A percentile compares a stretch with the other conserved stretches of the same genome.
These are phyloP conservation scores for Griposia aprilina DNA, from an alignment of 2,888 invertebrate genomes.

Conservation along the genomic window DNA sequence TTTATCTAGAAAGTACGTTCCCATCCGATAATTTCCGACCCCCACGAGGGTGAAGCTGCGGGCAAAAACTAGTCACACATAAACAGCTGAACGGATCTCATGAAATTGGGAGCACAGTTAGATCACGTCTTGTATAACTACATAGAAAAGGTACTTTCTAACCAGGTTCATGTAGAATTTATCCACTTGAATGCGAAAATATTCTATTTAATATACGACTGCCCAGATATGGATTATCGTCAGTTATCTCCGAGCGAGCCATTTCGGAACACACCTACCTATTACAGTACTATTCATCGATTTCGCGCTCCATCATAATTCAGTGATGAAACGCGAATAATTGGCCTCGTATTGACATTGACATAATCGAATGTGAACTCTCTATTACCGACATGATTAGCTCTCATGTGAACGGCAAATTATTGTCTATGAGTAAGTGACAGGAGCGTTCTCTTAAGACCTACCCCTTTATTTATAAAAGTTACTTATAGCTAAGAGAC, in stretches of 20 bases:
- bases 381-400: not conserved
- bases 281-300: slow-evolving; percentile 2
- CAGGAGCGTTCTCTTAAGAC: not conserved
- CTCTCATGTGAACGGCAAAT: not conserved
- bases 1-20: not conserved
- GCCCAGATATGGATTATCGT: not conserved
- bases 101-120: not conserved
- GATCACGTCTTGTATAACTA: not conserved
- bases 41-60: not conserved
- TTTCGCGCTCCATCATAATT: not conserved
- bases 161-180: not conserved
- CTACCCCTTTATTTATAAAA: too few species aligned
- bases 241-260: not conserved
- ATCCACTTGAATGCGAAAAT: not conserved
- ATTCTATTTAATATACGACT: not conserved
- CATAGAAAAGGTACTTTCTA: not conserved
- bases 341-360: slow-evolving; percentile 21
- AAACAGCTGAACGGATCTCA: too few species aligned
- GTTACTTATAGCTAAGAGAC: too few species aligned
- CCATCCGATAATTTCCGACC: not conserved
- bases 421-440: not conserved
- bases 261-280: not conserved
- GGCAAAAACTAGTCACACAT: not conserved
- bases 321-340: slow-evolving; percentile 15
- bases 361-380: slow-evolving; percentile 12